These are phyloP conservation scores for Drosophila ercepeae DNA, from an alignment of 1,140 invertebrate genomes.

Conservation along the genomic window DNA sequence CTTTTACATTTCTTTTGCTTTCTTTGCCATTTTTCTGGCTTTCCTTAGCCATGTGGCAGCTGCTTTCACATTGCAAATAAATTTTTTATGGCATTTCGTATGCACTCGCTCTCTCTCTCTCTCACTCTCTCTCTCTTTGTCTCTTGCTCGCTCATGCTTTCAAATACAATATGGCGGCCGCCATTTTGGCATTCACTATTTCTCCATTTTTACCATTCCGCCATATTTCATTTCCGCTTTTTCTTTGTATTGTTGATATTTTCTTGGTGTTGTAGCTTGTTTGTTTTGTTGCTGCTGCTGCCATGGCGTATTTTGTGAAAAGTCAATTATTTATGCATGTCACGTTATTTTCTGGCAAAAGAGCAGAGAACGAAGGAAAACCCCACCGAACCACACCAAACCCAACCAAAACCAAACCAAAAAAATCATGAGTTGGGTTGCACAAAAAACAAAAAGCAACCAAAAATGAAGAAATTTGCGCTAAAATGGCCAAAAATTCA, in stretches of 20 bases:
- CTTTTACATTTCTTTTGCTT: background rate
- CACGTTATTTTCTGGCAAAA: constrained; percentile 68
- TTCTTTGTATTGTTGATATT: constrained; percentile 38
- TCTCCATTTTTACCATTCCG: constrained; percentile 59
- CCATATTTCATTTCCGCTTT: constrained; percentile 71
- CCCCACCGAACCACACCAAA: background rate
- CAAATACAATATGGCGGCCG: constrained; percentile 61
- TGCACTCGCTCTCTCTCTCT: constrained; percentile 4
- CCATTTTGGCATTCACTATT: constrained; percentile 70
- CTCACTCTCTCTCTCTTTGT: background rate
- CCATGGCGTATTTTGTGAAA: constrained; percentile 58
- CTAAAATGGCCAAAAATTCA: constrained; percentile 58
- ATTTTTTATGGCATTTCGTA: constrained; percentile 59
- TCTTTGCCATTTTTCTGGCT: constrained; percentile 13
- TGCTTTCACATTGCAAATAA: constrained; percentile 49
- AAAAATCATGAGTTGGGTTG: constrained; percentile 46
- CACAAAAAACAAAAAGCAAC: constrained; percentile 11
- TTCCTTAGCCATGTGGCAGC: constrained; percentile 19
- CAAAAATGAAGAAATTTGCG: constrained; percentile 46
- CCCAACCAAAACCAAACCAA: too few relatives aligned
- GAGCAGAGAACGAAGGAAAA: constrained; percentile 31
- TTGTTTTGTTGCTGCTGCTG: constrained; percentile 38
- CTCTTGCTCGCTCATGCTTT: constrained; percentile 1
- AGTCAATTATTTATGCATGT: constrained; percentile 78
- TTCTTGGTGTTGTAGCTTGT: constrained; percentile 35